These are phyloP conservation scores for Platysteira castanea DNA, from an alignment of 2,113 vertebrate species.

Conservation along the genomic window DNA sequence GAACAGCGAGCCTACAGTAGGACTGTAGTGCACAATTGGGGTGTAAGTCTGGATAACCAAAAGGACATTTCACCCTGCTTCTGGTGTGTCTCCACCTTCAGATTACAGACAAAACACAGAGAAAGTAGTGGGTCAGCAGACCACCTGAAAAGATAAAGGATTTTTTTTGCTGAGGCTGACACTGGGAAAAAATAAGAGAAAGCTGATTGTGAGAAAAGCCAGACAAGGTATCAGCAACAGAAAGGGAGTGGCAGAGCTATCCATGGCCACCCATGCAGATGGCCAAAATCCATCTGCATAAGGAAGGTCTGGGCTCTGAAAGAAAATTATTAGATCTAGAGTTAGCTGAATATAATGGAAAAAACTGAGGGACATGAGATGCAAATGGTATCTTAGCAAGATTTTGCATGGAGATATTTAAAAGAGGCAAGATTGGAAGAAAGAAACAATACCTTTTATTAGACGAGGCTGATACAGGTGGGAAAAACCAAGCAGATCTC, in stretches of 20 bases:
- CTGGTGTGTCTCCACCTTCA: background rate
- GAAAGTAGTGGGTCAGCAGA: background rate
- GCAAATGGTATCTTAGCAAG: background rate
- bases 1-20: rapidly evolving
- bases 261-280: background rate
- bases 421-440: background rate
- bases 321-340: background rate
- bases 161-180: background rate
- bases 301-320: background rate
- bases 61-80: background rate
- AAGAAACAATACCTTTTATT: background rate
- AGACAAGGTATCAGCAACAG: background rate
- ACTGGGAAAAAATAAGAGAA: background rate
- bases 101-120: background rate
- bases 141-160: background rate
- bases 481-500: background rate
- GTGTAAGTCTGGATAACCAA: background rate
- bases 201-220: background rate
- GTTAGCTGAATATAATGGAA: background rate
- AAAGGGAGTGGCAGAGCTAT: background rate
- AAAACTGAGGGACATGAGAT: background rate
- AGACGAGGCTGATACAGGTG: background rate
- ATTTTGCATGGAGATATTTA: background rate
- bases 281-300: background rate
- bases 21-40: background rate